A percentile compares a stretch with the other conserved stretches of the same genome.
These are phyloP conservation scores for Balanococcus diminutus DNA, from an alignment of 2,888 invertebrate species.

Conservation along the genomic window DNA sequence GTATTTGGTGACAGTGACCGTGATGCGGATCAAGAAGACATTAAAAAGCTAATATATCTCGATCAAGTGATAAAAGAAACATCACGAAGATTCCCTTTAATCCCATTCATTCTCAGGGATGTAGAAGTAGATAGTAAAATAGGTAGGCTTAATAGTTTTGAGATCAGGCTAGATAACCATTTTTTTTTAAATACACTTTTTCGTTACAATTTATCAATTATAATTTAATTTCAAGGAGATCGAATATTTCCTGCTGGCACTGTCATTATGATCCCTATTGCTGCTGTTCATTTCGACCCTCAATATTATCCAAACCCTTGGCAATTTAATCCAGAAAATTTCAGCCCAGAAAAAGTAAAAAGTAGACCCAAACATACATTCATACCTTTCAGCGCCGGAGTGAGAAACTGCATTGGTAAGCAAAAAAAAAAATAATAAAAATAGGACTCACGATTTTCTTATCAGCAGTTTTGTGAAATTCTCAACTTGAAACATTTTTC, in stretches of 20 bases:
- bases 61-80: slow-evolving; percentile 57
- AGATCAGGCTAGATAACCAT: too few species aligned
- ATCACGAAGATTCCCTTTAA: slow-evolving; percentile 56
- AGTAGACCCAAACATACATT: slow-evolving; percentile 2
- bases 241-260: slow-evolving; percentile 24
- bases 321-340: slow-evolving; percentile 36
- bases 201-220: too few species aligned
- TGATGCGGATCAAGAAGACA: slow-evolving; percentile 63
- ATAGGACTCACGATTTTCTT: too few species aligned
- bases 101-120: slow-evolving; percentile 1
- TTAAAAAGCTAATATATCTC: slow-evolving; percentile 59
- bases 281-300: slow-evolving; percentile 28
- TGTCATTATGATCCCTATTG: background rate
- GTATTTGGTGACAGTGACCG: slow-evolving; percentile 57
- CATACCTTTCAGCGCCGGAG: slow-evolving; percentile 33
- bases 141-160: too few species aligned
- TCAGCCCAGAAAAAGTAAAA: background rate
- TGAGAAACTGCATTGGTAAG: slow-evolving; percentile 41
- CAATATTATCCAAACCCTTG: slow-evolving; percentile 34
- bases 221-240: background rate
- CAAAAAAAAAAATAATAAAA: too few species aligned
- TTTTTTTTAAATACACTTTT: too few species aligned
- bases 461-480: too few species aligned
- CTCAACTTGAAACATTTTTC: too few species aligned
- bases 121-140: slow-evolving; percentile 23